Base-by-base conservation (phyloP, 2,797 vertebrate species). In the Capromys pilorides region DNA sequence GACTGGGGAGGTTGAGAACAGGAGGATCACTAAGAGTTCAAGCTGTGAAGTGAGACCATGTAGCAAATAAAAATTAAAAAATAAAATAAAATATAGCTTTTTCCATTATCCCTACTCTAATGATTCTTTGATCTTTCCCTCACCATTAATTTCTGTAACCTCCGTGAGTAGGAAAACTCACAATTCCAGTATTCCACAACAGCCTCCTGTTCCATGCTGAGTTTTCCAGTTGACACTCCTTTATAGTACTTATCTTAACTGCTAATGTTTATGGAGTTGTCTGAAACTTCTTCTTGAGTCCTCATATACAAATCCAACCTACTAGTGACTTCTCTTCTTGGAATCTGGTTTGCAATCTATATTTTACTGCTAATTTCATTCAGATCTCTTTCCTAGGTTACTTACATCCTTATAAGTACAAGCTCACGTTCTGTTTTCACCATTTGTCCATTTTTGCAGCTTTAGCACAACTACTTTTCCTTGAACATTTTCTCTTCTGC, bases 241-340 rank as follows among this genome's bases (percentile, higher is more conserved):
- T 16, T 77, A 77, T 6, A 28, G 14, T 16, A 77, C 73, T 62
- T 87, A 61, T 51, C 73, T 61, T 77, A 36, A 41, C 45, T 49
- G 41, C n/a, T 66, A 64, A 69, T 90, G 62, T 75, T 79, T 24
- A 19, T 2, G 71, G 80, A 64, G 36, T 28, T 91, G 88, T 88
- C 86, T 62, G 45, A 5, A 86, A 94, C 93, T 87, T 90, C 93
- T 87, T 90, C 84, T 80, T 51, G 81, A 69, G 36, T 84, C 66
- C 31, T 94, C 41, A 45, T 22, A 62, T 0, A 5, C 5, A 64
- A 24, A 67, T 79, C 51, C 31, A 88, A 54, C 16, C 61, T 31
- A 54, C 21, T 2, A 81, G 18, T 88, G 94, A 94, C 79, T 94
- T 89, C 86, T 22, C 79, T 80, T 83, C 84, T 49, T n/a, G 59